Evolutionary conservation across 2,113 vertebrate genomes (phyloP).

Genomic region (Thamnophis sirtalis): DNA sequence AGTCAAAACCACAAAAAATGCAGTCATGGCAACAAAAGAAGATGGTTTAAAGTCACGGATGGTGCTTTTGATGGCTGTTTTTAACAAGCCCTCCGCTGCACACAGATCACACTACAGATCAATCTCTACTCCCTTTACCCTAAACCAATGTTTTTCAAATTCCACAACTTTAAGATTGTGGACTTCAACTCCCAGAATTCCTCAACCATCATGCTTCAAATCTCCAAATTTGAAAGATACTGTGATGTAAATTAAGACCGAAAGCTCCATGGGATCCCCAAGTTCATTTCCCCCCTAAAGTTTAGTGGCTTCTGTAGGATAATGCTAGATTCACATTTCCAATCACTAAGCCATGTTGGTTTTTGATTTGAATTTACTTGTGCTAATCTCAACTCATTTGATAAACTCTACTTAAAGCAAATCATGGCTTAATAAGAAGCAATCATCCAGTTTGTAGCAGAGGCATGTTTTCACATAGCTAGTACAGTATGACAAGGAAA

Average conservation of each 20-base stretch:
- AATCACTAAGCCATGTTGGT: neutral
- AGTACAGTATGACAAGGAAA: neutral
- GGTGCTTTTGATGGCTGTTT: slow-evolving; percentile 12
- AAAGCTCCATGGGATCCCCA: neutral
- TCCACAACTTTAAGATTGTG: neutral
- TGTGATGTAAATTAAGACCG: neutral
- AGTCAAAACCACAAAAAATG: neutral
- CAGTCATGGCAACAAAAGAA: neutral
- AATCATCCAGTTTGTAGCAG: neutral
- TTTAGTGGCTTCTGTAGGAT: neutral
- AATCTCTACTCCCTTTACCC: neutral
- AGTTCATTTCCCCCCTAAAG: no score
- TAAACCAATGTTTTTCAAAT: neutral
- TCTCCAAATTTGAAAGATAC: neutral
- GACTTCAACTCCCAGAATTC: neutral
- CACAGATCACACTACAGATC: neutral
- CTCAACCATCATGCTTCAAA: neutral
- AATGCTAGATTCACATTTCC: neutral
- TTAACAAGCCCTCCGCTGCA: neutral
- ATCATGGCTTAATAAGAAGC: neutral
- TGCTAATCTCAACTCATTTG: neutral
- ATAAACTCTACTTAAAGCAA: neutral
- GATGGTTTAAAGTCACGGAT: neutral
- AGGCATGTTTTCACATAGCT: neutral
- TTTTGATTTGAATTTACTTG: neutral